These are phyloP conservation scores for Gallinago stenura DNA, from an alignment of 2,797 vertebrate species.

Conservation along the genomic window DNA sequence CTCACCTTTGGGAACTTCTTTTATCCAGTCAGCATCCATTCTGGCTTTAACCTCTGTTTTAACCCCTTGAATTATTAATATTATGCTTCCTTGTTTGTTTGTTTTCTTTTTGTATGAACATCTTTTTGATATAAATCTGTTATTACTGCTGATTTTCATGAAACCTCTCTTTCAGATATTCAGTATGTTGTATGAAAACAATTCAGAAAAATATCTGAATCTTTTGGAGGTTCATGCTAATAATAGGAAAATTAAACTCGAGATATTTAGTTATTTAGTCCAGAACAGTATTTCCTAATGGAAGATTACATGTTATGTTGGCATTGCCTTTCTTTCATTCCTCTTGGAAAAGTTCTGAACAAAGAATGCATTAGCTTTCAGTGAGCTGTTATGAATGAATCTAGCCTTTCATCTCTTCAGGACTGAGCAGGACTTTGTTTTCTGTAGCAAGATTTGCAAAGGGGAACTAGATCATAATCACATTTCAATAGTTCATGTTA, in stretches of 20 bases:
- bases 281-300: neutral
- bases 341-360: neutral
- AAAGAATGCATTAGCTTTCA: neutral
- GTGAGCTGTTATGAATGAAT: neutral
- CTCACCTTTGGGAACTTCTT: neutral
- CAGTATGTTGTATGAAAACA: neutral
- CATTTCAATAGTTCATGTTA: neutral
- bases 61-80: neutral
- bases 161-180: neutral
- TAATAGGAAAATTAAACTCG: neutral
- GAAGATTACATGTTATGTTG: neutral
- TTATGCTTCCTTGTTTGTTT: neutral
- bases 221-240: neutral
- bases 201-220: neutral
- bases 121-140: neutral
- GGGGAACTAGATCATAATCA: neutral
- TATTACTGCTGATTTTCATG: neutral
- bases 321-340: neutral
- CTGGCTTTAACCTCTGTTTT: neutral
- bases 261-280: neutral
- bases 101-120: neutral
- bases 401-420: neutral
- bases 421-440: neutral
- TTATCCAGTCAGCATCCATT: neutral
- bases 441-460: neutral